Evolutionary conservation across 2,888 invertebrate species (phyloP).

Genomic region (Dolichomitus sp.): DNA sequence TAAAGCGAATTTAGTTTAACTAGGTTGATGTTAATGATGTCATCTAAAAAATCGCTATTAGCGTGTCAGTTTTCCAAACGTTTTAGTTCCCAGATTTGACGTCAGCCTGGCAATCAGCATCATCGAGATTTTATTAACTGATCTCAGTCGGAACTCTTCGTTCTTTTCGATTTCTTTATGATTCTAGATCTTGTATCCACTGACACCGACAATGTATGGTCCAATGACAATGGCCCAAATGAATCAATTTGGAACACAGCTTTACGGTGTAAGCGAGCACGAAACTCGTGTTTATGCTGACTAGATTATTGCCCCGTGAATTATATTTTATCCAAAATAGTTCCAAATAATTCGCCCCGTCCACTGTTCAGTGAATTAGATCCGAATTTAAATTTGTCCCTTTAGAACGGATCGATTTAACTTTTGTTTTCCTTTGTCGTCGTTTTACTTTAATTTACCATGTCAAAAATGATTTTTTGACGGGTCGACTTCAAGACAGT

Average conservation of each 20-base stretch:
- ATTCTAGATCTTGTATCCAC: slow-evolving; percentile 78
- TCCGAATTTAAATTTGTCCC: slow-evolving; percentile 23
- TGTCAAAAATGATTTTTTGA: not conserved
- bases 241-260: slow-evolving; percentile 78
- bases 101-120: not conserved
- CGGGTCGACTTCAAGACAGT: slow-evolving; percentile 28
- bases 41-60: not conserved
- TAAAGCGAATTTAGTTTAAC: not conserved
- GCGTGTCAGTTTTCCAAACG: not conserved
- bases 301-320: slow-evolving; percentile 41
- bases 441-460: slow-evolving; percentile 2
- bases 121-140: not conserved
- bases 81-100: not conserved
- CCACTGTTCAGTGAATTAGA: slow-evolving; percentile 34
- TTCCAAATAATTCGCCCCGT: slow-evolving; percentile 47
- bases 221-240: slow-evolving; percentile 79
- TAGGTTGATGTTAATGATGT: not conserved
- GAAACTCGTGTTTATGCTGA: slow-evolving; percentile 60
- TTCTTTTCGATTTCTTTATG: slow-evolving; percentile 70
- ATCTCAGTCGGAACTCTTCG: slow-evolving; percentile 42
- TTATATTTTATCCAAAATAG: slow-evolving; percentile 22
- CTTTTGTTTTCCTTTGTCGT: not conserved
- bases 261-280: slow-evolving; percentile 78
- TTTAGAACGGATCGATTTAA: slow-evolving; percentile 13
- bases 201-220: slow-evolving; percentile 75